Base-by-base conservation (phyloP, 2,113 vertebrate genomes). In the Microcebus ravelobensis region DNA sequence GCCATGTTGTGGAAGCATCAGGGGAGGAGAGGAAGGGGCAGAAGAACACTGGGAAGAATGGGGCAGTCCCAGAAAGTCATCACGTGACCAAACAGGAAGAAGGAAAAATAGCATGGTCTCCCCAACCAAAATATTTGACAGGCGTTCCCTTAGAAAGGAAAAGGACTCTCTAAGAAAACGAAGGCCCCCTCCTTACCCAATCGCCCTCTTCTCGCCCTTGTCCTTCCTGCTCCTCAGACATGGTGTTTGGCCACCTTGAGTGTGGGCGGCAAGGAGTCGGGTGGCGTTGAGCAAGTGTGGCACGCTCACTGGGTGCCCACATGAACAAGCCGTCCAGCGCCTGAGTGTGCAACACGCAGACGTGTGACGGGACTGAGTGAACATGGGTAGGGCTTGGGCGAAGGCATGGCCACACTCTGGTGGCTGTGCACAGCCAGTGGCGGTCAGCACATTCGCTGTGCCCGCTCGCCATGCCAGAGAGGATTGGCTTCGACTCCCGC, bases 381-480 rank as follows among this genome's bases (percentile, higher is more conserved):
- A 14, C 63, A 1, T 0, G 45, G 71, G 79, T n/a, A 31, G 20
- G 4, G 5, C 20, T 65, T 27, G 31, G 7, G 70, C 0, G 68
- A 48, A 42, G 73, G 25, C 29, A 18, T 8, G 61, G 61, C 61
- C 61, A 29, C 59, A 27, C 61, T 29, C 61, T 29, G 27, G 61
- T 1, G 27, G 25, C 61, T 25, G 9, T 12, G 61, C 61, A 63
- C 61, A 63, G 61, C 61, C 61, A 29, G 61, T 12, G 9, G 61
- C 61, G 42, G 67, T 31, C 36, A 3, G 23, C n/a, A 0, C 6
- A 0, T 21, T 1, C 1, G 23, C 55, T 50, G 36, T 14, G 0
- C 23, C 5, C 8, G 20, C 77, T 88, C 50, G 0, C 25, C 1
- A 2, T 6, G 20, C 59, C 67, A 13, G 18, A 1, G 25, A 36